Percentiles rank a stretch among this genome's conserved stretches.
phyloP scores from a whole-genome alignment of 2,888 invertebrate species.

The Eretmocerus hayati region DNA sequence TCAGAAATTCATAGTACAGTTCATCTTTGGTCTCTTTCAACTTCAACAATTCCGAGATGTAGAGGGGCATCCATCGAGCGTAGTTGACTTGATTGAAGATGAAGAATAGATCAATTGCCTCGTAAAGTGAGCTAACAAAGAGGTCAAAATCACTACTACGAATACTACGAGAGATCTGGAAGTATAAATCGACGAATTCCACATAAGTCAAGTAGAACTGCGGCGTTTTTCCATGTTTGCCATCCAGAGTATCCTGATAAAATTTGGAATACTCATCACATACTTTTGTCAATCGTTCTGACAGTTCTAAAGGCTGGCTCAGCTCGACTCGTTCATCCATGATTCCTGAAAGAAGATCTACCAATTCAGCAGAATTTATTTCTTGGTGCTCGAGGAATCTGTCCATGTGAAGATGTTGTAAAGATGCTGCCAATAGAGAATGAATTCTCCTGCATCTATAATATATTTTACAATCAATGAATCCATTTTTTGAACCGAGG shows the following conservation, averaged over 20 bases:
- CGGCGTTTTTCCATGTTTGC: slow-evolving; percentile 32
- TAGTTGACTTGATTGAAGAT: slow-evolving; percentile 35
- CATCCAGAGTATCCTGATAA: slow-evolving; percentile 23
- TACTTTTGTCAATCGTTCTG: slow-evolving; percentile 10
- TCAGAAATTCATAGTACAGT: slow-evolving; percentile 16
- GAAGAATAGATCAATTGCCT: slow-evolving; percentile 33
- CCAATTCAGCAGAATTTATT: not conserved
- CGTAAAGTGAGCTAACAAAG: slow-evolving; percentile 23
- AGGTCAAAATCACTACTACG: slow-evolving; percentile 14
- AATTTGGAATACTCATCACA: slow-evolving; percentile 23
- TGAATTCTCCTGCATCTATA: slow-evolving; percentile 21
- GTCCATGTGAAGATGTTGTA: slow-evolving; percentile 27
- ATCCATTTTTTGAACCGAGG: slow-evolving; percentile 21
- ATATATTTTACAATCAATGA: slow-evolving; percentile 24
- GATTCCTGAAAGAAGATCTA: not conserved
- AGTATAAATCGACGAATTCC: slow-evolving; percentile 28
- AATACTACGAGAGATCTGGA: slow-evolving; percentile 8
- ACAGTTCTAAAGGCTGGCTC: too few species aligned
- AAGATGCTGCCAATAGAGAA: slow-evolving; percentile 8
- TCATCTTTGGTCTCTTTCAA: slow-evolving; percentile 32
- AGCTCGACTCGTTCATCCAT: too few species aligned
- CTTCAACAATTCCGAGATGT: slow-evolving; percentile 30
- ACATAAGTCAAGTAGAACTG: slow-evolving; percentile 32
- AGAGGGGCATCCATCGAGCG: slow-evolving; percentile 32
- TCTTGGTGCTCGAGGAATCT: slow-evolving; percentile 15